Conservation (phyloP, 2,888 invertebrate genomes). For the Halocaridina rubra region DNA sequence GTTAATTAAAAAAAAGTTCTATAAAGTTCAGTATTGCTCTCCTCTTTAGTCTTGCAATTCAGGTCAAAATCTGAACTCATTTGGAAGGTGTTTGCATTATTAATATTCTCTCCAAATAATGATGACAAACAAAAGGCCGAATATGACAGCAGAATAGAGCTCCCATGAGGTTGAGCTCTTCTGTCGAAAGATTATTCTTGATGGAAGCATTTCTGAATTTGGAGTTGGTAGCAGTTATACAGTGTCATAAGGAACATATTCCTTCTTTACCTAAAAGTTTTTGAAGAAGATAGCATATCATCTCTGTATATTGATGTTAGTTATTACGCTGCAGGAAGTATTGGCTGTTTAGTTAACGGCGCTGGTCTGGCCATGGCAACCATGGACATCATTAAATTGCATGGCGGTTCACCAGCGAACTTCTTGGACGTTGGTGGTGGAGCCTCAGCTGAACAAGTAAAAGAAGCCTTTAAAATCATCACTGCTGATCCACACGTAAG, state of each 20-base stretch:
- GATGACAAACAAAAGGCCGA: constrained; percentile 64
- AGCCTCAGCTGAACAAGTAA: constrained; percentile 87
- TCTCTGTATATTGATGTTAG: background rate
- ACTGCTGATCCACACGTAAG: constrained; percentile 86
- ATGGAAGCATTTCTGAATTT: background rate
- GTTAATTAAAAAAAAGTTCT: too few species aligned
- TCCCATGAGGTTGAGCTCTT: background rate
- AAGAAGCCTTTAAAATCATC: constrained; percentile 96
- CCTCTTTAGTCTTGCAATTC: too few species aligned
- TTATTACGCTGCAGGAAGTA: constrained; percentile 70
- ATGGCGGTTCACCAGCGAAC: constrained; percentile 95
- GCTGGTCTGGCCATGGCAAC: constrained; percentile 98
- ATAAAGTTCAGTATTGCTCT: too few species aligned
- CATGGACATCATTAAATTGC: constrained; percentile 97
- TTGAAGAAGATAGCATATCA: background rate
- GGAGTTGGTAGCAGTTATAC: too few species aligned
- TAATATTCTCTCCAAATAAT: background rate
- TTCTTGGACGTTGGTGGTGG: constrained; percentile 97
- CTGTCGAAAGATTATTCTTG: background rate
- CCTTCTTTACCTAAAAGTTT: too few species aligned
- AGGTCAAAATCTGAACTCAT: too few species aligned
- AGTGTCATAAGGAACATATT: too few species aligned
- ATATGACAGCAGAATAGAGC: constrained; percentile 40
- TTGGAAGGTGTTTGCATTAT: too few species aligned
- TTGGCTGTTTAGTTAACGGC: constrained; percentile 96